Evolutionary conservation across 53 echinoderm and acorn worm genomes (phyloP), one percentile per base, ranked within the genome.

Genomic region (Stichopus horrens): DNA sequence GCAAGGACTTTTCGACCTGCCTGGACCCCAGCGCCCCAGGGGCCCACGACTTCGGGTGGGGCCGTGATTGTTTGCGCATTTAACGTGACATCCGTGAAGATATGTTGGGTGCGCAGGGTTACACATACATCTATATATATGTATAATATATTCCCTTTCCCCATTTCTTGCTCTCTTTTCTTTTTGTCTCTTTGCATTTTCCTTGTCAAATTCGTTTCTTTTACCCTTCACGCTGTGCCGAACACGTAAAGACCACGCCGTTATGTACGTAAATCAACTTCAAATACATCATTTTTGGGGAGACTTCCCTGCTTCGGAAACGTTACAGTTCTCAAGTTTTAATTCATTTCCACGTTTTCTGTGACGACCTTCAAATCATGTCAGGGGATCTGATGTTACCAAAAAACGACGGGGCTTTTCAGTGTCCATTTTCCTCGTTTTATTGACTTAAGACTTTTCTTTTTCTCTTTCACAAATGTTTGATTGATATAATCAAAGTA

Each of bases 1-100:
- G 21, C 18, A 57, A 80, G 57, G 58, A 22, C 7, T 57, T 55
- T 18, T 55, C 53, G 80, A 57, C 21, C 80, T 20, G 58, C 2
- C 80, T 10, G 80, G 80, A 57, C 80, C 80, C 21, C 80, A 57
- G 80, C 21, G 80, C 80, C 80, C 80, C 80, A 80, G 80, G 21
- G 80, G 80, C 80, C 80, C 21, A 68, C 18, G 56, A 58, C 14
- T 58, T 56, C 57, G 80, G 80, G 80, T 80, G 80, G 58, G 80
- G 80, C 80, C 80, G 21, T 19, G 9, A 37, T 37, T n/a, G 80
- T 80, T 80, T 55, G 59, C 8, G 59, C 18, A 13, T 18, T 6
- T 6, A 68, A 68, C 16, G 18, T 68, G 71, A 68, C 37, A 68
- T 68, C 71, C 71, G 18, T 68, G 14, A 18, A 13, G 71, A n/a